These are phyloP conservation scores for Xanthostigma xanthostigma DNA, from an alignment of 2,888 invertebrate genomes.

Conservation along the genomic window DNA sequence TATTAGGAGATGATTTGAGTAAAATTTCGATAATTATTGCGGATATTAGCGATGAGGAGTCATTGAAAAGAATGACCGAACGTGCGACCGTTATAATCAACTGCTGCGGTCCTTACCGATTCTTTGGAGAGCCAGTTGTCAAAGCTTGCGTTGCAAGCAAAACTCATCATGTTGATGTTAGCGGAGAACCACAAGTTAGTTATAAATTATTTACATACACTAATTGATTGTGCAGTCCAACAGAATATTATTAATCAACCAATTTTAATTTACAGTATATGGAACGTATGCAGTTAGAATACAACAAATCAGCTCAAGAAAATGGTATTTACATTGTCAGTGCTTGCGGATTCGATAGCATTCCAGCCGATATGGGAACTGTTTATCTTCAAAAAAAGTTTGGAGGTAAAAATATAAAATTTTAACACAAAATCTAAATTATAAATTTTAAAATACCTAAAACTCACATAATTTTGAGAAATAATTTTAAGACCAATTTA, in stretches of 20 bases:
- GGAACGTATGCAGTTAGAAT: constrained; percentile 71
- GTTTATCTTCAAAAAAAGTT: constrained; percentile 66
- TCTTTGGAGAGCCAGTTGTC: constrained; percentile 82
- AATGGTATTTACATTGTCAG: constrained; percentile 77
- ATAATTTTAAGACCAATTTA: too few species aligned
- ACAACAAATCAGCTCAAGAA: constrained; percentile 56
- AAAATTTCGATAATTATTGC: constrained; percentile 57
- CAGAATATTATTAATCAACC: too few species aligned
- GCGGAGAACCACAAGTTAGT: constrained; percentile 71
- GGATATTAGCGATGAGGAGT: constrained; percentile 57
- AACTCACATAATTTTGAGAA: too few species aligned
- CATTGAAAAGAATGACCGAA: constrained; percentile 66
- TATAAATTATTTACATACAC: constrained; percentile 1
- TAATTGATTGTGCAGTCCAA: constrained; percentile 1
- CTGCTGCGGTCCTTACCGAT: constrained; percentile 81
- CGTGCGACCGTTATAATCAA: constrained; percentile 70
- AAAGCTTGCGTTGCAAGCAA: constrained; percentile 63
- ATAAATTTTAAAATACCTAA: too few species aligned
- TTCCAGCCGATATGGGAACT: constrained; percentile 79
- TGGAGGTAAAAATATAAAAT: constrained; percentile 33
- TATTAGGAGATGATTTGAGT: constrained; percentile 40
- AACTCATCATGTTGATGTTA: constrained; percentile 83
- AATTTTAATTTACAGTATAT: constrained; percentile 45
- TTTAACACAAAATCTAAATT: too few species aligned
- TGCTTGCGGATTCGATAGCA: constrained; percentile 87